phyloP scores from a whole-genome alignment of 2,113 vertebrate species.

The Mastomys natalensis region DNA sequence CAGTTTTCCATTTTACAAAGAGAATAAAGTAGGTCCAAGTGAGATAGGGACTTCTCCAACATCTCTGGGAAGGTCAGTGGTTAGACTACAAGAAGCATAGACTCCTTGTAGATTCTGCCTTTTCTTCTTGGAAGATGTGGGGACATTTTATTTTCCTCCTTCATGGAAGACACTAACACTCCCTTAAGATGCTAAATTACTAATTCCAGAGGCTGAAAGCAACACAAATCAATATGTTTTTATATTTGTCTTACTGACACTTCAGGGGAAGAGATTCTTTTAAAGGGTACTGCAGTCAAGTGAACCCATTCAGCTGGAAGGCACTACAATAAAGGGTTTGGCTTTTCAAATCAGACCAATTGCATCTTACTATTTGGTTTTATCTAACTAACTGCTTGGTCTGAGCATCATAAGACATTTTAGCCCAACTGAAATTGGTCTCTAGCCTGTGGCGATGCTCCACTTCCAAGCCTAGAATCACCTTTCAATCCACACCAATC shows the following conservation, averaged over 20 bases:
- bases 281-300: background rate
- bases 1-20: conserved; percentile 3
- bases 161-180: background rate
- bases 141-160: background rate
- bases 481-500: background rate
- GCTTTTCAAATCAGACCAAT: background rate
- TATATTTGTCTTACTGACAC: background rate
- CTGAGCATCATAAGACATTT: background rate
- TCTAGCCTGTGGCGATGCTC: background rate
- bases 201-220: background rate
- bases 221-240: background rate
- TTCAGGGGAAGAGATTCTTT: background rate
- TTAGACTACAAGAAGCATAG: background rate
- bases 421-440: background rate
- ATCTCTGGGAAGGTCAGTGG: background rate
- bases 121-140: background rate
- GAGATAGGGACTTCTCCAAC: background rate
- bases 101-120: background rate
- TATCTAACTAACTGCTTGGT: background rate
- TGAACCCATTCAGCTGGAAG: background rate
- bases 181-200: background rate
- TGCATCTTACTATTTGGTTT: background rate
- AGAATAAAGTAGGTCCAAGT: background rate
- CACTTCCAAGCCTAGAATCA: background rate
- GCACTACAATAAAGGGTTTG: background rate